phyloP scores from a whole-genome alignment of 2,797 vertebrate genomes.

The Micropoecilia bifurca region DNA sequence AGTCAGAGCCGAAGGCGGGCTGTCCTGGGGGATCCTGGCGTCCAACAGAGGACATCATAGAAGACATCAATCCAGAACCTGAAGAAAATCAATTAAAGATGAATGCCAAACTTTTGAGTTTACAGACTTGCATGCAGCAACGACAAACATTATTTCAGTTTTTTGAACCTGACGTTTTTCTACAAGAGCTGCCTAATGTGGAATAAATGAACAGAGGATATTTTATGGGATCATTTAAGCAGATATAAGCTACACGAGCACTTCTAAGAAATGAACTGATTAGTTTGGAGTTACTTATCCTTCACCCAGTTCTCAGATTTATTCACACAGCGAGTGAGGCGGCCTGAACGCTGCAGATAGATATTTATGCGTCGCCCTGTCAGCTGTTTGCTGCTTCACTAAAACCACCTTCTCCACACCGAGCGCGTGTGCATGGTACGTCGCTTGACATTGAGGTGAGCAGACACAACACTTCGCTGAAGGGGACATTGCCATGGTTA shows the following conservation, averaged over 20 bases:
- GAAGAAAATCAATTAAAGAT: constrained; percentile 21
- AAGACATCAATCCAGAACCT: constrained; percentile 73
- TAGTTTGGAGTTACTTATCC: not conserved
- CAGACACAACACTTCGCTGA: constrained; percentile 60
- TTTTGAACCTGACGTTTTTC: not conserved
- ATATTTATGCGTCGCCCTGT: constrained; percentile 21
- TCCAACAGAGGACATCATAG: constrained; percentile 69
- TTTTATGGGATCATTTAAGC: not conserved
- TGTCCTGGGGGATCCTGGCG: constrained; percentile 74
- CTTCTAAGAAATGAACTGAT: not conserved
- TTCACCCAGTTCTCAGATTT: not conserved
- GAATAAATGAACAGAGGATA: not conserved
- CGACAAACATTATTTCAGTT: not conserved
- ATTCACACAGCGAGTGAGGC: not conserved
- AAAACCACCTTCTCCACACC: constrained; percentile 20
- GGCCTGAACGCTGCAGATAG: constrained; percentile 25
- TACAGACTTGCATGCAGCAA: not conserved
- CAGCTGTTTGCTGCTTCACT: constrained; percentile 26
- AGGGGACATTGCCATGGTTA: constrained; percentile 63
- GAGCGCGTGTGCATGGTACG: constrained; percentile 2
- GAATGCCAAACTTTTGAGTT: not conserved
- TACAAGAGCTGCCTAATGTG: not conserved
- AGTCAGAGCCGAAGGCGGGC: constrained; percentile 71
- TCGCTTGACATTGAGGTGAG: constrained; percentile 58
- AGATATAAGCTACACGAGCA: not conserved